Base-by-base conservation (phyloP, 1,140 invertebrate species). In the Manduca sexta region DNA sequence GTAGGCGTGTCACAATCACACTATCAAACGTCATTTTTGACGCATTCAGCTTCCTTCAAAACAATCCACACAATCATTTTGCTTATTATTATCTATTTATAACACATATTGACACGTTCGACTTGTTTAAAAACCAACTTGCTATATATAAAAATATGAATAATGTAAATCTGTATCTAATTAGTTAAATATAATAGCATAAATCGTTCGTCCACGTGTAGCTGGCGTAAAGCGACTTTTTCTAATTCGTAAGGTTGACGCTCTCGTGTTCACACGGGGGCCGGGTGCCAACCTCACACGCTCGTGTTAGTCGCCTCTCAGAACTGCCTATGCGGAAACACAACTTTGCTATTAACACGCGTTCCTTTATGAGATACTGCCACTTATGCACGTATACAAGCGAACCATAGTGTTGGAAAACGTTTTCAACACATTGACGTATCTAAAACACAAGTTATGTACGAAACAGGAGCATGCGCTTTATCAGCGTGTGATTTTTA, bases 181-280 rank as follows among this genome's bases (percentile, higher is more conserved):
- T 35, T 35, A n/a, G 34, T 14, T 1, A 35, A 35, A 12, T 35
- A 12, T 35, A n/a, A 6, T 12, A 35, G 5, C 1, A 26, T 26
- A 26, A 26, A 26, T 26, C 4, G 4, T 3, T 8, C 21, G 21
- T 26, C 21, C 21, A 49, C 38, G 52, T 44, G 43, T 50, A 61
- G 45, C 61, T 26, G 60, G 65, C 60, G 71, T 70, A 70, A 74
- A 72, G 57, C 58, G 52, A 71, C 64, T 79, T 79, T 83, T 79
- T 81, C 69, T 74, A 77, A 81, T 80, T 81, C 63, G 74, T 78
- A 81, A 84, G 77, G 77, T 81, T 81, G 76, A 77, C 71, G 76
- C 66, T 80, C 77, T 69, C 72, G 44, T 68, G 76, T 80, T 77
- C 76, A 74, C 75, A 80, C 68, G 72, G 60, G 56, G 21, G 62